Conservation (phyloP, 2,797 vertebrate genomes). For the Peromyscus aztecus region DNA sequence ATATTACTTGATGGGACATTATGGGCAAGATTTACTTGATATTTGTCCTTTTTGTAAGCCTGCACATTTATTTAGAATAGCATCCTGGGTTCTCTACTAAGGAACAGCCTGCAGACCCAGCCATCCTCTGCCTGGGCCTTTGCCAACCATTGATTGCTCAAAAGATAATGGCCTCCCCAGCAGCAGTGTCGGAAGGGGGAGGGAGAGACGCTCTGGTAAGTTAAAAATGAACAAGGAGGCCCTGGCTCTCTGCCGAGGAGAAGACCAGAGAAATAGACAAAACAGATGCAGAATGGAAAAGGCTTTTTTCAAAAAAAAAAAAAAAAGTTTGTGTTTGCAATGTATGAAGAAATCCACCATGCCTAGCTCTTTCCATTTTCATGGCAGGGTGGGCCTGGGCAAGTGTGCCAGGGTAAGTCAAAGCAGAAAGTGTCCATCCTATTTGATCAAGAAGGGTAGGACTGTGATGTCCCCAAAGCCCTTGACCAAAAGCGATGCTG, state of each 20-base stretch:
- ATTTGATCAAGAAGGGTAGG: not conserved
- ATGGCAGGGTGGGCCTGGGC: rapidly evolving
- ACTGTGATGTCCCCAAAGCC: not conserved
- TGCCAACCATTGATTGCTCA: conserved; percentile 58
- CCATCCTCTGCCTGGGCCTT: not conserved
- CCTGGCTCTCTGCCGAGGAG: not conserved
- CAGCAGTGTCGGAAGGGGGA: not conserved
- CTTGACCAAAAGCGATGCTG: not conserved
- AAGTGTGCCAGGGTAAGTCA: not conserved
- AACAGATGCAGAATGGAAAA: not conserved
- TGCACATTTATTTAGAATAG: conserved; percentile 61
- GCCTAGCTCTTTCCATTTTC: not conserved
- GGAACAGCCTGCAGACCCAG: conserved; percentile 28
- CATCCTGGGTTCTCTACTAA: not conserved
- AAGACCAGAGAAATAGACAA: not conserved
- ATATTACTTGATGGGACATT: conserved; percentile 52
- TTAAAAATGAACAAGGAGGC: not conserved
- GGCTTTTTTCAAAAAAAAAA: not conserved
- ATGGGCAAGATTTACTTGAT: conserved; percentile 71
- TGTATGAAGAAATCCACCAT: not conserved
- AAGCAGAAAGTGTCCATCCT: rapidly evolving
- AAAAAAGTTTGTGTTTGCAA: not conserved
- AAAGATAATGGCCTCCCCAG: not conserved
- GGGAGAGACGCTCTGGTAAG: not conserved
- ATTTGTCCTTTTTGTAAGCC: conserved; percentile 77